Evolutionary conservation across 2,113 vertebrate species (phyloP).

Genomic region (Petrocephalus microphthalmus): DNA sequence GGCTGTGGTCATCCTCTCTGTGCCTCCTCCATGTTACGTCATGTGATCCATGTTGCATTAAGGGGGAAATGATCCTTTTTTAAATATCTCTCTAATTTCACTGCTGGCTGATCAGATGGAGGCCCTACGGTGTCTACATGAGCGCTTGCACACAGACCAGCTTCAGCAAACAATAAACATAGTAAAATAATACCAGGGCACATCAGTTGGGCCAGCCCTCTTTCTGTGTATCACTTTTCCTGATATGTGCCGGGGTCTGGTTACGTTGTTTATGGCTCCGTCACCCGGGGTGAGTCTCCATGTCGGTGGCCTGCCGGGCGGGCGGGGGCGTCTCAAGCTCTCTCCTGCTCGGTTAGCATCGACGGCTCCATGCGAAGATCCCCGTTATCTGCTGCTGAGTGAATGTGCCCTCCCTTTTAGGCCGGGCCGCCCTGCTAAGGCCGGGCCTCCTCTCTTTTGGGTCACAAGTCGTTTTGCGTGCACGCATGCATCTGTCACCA

Average conservation of each 20-base stretch:
- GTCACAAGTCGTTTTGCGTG: neutral
- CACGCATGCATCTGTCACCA: neutral
- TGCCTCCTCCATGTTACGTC: neutral
- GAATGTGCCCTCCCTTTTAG: neutral
- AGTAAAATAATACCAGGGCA: neutral
- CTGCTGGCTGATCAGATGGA: neutral
- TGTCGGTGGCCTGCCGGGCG: neutral
- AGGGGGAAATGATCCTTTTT: neutral
- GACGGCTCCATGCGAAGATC: neutral
- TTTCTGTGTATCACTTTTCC: neutral
- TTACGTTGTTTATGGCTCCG: neutral
- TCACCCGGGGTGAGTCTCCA: neutral
- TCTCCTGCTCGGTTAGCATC: neutral
- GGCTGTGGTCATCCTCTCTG: neutral
- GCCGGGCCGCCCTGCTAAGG: neutral
- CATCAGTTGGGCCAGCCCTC: neutral
- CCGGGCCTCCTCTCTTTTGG: neutral
- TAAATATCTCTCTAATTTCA: neutral
- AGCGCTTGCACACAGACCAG: neutral
- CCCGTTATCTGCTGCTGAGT: neutral
- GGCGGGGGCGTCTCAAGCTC: neutral
- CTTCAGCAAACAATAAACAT: neutral
- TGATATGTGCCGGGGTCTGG: neutral
- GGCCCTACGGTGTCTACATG: neutral
- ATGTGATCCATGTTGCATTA: slow-evolving; percentile 3